A percentile compares a stretch with the other conserved stretches of the same genome.
phyloP scores from a whole-genome alignment of 2,888 invertebrate species.

The Embidobia sp. region DNA sequence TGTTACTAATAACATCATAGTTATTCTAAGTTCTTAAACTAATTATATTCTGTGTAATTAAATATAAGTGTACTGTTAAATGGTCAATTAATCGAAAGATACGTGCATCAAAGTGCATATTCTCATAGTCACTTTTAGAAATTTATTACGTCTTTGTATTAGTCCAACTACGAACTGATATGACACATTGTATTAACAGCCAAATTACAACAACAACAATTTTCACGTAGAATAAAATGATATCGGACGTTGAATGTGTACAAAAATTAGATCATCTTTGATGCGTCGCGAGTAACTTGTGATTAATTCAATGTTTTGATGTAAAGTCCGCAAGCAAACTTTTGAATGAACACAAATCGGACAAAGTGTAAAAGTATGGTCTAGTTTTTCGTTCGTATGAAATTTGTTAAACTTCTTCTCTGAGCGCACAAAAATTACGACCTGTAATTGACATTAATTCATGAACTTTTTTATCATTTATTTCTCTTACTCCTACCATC shows the following conservation, averaged over 20 bases:
- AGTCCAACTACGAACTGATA: no score
- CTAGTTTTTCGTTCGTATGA: slow-evolving; percentile 33
- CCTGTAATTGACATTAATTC: slow-evolving; percentile 25
- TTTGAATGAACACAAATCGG: not conserved
- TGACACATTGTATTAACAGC: no score
- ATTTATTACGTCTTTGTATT: no score
- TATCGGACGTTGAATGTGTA: slow-evolving; percentile 8
- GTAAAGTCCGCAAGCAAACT: not conserved
- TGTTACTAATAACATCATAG: no score
- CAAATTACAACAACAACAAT: no score
- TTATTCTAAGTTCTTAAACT: no score
- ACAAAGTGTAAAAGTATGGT: slow-evolving; percentile 8
- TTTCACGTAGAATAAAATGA: no score
- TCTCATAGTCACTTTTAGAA: no score
- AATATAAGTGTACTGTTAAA: no score
- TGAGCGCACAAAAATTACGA: slow-evolving; percentile 34
- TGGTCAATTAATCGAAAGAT: no score
- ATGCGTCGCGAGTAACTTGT: not conserved
- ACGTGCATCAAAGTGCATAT: no score
- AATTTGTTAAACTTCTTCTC: slow-evolving; percentile 45
- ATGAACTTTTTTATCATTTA: slow-evolving; percentile 28
- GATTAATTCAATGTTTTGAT: slow-evolving; percentile 1
- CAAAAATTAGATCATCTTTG: slow-evolving; percentile 31
- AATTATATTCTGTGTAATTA: no score
- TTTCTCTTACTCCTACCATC: slow-evolving; percentile 28